Evolutionary conservation across 2,797 vertebrate genomes (phyloP).

Genomic region (Psittacula echo): DNA sequence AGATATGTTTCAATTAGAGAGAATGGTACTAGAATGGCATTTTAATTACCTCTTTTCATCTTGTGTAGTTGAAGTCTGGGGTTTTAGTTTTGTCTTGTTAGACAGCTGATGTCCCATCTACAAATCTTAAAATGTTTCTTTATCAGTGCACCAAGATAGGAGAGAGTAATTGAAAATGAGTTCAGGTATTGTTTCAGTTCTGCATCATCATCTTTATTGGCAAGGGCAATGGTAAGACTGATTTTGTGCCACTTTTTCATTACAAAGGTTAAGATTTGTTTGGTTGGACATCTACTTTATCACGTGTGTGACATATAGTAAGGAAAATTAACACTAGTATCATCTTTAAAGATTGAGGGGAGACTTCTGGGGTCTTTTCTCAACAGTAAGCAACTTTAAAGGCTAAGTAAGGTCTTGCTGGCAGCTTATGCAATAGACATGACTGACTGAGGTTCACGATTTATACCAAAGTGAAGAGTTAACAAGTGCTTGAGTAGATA

Average conservation of each 20-base stretch:
- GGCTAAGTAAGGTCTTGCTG: background rate
- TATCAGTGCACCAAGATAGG: background rate
- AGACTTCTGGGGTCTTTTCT: background rate
- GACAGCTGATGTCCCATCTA: background rate
- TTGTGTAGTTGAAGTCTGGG: background rate
- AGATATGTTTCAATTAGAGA: background rate
- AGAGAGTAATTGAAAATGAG: background rate
- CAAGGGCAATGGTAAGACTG: background rate
- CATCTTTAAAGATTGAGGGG: background rate
- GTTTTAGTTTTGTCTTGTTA: background rate
- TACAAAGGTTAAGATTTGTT: background rate
- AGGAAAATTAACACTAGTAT: background rate
- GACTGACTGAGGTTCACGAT: background rate
- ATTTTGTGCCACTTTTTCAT: background rate
- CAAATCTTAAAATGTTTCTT: background rate
- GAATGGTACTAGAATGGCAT: background rate
- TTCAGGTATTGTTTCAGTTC: background rate
- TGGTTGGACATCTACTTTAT: background rate
- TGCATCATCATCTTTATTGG: background rate
- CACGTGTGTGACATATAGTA: background rate
- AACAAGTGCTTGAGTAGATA: background rate
- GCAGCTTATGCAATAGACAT: background rate
- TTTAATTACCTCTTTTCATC: conserved; percentile 2
- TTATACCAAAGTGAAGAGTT: background rate
- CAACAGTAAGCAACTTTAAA: background rate